Evolutionary conservation across 2,113 vertebrate genomes (phyloP).

Genomic region (Sinocyclocheilus maitianheensis): DNA sequence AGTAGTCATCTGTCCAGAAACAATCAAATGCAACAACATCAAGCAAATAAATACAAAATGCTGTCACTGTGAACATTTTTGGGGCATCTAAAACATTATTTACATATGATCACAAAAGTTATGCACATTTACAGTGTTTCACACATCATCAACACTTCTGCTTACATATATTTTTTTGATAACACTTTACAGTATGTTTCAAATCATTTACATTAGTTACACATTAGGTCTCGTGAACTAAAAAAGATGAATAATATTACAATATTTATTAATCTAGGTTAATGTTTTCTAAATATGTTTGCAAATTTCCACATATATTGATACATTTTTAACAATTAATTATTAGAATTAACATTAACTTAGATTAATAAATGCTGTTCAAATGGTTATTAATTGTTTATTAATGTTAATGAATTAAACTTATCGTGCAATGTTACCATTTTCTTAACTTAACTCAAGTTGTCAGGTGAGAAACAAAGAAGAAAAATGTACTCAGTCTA

Average conservation of each 20-base stretch:
- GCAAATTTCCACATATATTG: not conserved
- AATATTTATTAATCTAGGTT: not conserved
- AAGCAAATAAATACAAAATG: conserved; percentile 8
- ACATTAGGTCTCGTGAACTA: no score
- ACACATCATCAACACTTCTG: not conserved
- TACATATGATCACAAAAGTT: conserved; percentile 4
- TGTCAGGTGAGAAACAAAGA: conserved; percentile 35
- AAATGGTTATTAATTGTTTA: not conserved
- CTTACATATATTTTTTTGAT: not conserved
- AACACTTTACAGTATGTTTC: not conserved
- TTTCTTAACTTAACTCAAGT: not conserved
- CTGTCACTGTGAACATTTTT: not conserved
- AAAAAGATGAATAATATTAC: no score
- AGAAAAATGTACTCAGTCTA: conserved; percentile 4
- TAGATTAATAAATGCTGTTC: not conserved
- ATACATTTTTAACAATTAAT: not conserved
- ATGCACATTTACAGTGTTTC: conserved; percentile 16
- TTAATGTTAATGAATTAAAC: not conserved
- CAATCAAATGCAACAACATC: not conserved
- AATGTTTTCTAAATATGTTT: not conserved
- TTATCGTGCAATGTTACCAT: not conserved
- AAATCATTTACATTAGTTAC: no score
- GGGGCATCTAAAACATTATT: not conserved
- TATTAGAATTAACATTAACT: not conserved
- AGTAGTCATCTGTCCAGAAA: not conserved